Base-by-base conservation (phyloP, 1,140 invertebrate species). In the Listronotus bonariensis region DNA sequence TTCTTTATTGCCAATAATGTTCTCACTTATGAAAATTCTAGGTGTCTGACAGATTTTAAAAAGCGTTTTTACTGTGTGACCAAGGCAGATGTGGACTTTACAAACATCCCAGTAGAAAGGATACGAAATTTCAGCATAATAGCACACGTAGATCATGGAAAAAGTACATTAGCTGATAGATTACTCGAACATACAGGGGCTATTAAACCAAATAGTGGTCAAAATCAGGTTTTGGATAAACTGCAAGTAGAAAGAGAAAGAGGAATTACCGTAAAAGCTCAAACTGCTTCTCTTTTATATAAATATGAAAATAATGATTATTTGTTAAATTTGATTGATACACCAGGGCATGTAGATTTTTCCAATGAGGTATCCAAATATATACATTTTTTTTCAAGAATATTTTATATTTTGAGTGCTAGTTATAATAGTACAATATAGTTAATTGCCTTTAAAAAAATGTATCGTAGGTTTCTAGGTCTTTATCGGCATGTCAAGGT, bases 271-370 rank as follows among this genome's bases (percentile, higher is more conserved):
- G 96, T 99, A 0, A 99, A 99, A 82, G 97, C 97, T 11, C 96
- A 98, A 74, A 96, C 95, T 15, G 96, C 90, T 12, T 95, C 95
- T 1, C 81, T 99, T 52, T 85, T 92, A 67, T 93, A 98, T 74
- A 82, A 76, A 15, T 84, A 86, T 63, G 83, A 88, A 14, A 83
- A 83, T 45, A 78, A 84, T 68, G 76, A 84, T 40, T 97, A 96
- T 82, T 80, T 98, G n/a, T 81, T 99, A 1, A 99, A 99, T 81
- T 83, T 99, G 4, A 98, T 99, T 68, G 97, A 99, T 80, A 99
- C 97, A 15, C 97, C 97, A 32, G 97, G 97, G 20, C 97, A 99
- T 85, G 96, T 98, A 10, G 97, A 99, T 80, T 99, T 99, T 81
- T 89, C 92, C 5, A 97, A 94, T 82, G 97, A 99, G 86, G 97